Base-by-base conservation (phyloP, 2,888 invertebrate genomes). In the Xylota sylvarum region DNA sequence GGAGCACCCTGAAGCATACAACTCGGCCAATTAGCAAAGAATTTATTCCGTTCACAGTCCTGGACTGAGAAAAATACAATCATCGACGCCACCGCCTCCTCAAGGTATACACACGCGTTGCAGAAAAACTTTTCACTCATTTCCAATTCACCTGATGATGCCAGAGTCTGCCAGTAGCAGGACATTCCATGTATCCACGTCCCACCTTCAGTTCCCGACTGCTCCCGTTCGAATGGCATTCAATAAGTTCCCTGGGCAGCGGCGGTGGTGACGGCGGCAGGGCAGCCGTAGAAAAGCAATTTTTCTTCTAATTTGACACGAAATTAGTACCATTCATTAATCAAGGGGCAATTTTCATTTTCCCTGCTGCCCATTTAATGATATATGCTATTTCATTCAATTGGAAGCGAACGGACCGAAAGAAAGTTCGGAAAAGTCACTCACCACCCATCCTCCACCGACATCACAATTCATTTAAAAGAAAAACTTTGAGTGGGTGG, bases 321-420 rank as follows among this genome's bases (percentile, higher is more conserved):
- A 86, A 86, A 86, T 86, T 86, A 86, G 86, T 86, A 77, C 86
- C 86, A 86, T 86, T 86, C 86, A 86, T 86, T 86, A 86, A 86
- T 86, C 86, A 86, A 82, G 77, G 60, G 86, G 82, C 73, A 73
- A 86, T 82, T 77, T 77, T 69, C 72, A 69, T 82, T 86, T 82
- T 86, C 86, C 77, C 52, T 70, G 65, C 82, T 78, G 67, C 82
- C 69, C 82, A 82, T 82, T 82, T 86, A 77, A 86, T 86, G 86
- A 86, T 86, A 86, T 86, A 86, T 86, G 82, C 62, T 69, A 73
- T 81, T 73, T 72, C 85, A 86, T 86, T 86, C 82, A 82, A 82
- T 86, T 67, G 77, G 17, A 46, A 32, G 52, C 9, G 67, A 43
- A 67, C 58, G 77, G 30, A 67, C 27, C 69, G 48, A 62, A 77